Evolutionary conservation across 2,113 vertebrate species (phyloP), one percentile per base, ranked within the genome.

Genomic region (Coracopsis vasa): DNA sequence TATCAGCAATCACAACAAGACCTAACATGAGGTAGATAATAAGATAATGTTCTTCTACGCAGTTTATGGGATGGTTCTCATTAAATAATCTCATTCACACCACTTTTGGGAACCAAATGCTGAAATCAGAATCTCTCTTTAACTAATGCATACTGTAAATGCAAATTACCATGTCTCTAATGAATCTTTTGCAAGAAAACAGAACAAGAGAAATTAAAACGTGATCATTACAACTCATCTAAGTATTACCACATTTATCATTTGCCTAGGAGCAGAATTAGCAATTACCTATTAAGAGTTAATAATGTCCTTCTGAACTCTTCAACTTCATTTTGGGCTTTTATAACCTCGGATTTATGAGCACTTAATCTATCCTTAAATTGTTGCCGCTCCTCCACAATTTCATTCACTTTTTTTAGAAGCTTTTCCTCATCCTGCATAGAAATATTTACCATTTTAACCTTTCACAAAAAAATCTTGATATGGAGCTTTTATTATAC

Each of bases 361-460:
- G 81, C 82, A 42, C 81, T 94, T 90, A 98, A 86, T 64, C 64
- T 37, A 35, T 98, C 97, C 90, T 98, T 98, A 78, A 99, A 91
- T 23, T 98, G 98, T 50, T 97, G 93, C 48, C 97, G 94, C 79
- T 98, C 97, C 11, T 80, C 95, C 97, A 98, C 84, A 78, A 94
- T 91, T 62, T 98, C 97, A 35, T 99, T 97, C 66, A 99, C 98
- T 1, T 51, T 89, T 35, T 85, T 86, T 69, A 99, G 95, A 90
- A 98, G 96, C 18, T 94, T 94, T 16, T 98, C 96, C 82, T 99
- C 99, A 24, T 98, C 98, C 99, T 99, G 95, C 41, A 81, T 56
- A 45, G 31, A 96, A 96, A 94, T 20, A 84, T 74, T 80, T 31
- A 50, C 10, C 65, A 74, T 86, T 83, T 93, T 83, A 86, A 77